Evolutionary conservation across 2,113 vertebrate genomes (phyloP), one percentile per base, ranked within the genome.

Genomic region (Murina feae): DNA sequence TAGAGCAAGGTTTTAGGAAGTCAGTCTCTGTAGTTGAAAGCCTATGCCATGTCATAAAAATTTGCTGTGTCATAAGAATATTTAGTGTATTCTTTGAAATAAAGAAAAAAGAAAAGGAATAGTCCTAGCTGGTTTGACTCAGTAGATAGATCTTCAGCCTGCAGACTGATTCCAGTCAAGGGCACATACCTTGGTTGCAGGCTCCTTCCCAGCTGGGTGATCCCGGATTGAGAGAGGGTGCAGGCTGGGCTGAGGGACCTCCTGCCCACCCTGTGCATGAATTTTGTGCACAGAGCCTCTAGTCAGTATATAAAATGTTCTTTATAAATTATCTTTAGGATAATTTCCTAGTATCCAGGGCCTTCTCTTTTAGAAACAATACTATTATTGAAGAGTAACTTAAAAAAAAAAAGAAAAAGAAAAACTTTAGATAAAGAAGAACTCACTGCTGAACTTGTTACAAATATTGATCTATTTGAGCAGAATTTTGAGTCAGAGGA

Each of bases 1-100:
- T 92, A 91, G 44, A 90, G 69, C 55, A 96, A 79, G 9, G 63
- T 75, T 96, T 88, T 86, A 94, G 80, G 53, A 93, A 96, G 60
- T 78, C n/a, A 32, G 39, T 80, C 75, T 90, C 82, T 75, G 12
- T 49, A 47, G n/a, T 47, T 76, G 55, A 91, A 87, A 93, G 28
- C 47, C 49, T 47, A 47, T 91, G 44, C 55, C 42, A 68, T 81
- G 47, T 58, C 21, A 35, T 93, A 93, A 93, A 86, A 93, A 95
- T 95, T n/a, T 96, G 5, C 53, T 91, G 58, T 55, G 25, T 88
- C 53, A 58, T 86, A 66, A 90, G 32, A 81, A 68, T 93, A 80
- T 83, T 90, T 51, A 91, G 16, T 86, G 65, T 83, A 53, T 71
- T 88, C 75, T 93, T 89, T 55, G 51, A 95, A 95, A 82, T 16